These are phyloP conservation scores for Pseudobourletiella spinata DNA, from an alignment of 1,140 invertebrate species.

Conservation along the genomic window DNA sequence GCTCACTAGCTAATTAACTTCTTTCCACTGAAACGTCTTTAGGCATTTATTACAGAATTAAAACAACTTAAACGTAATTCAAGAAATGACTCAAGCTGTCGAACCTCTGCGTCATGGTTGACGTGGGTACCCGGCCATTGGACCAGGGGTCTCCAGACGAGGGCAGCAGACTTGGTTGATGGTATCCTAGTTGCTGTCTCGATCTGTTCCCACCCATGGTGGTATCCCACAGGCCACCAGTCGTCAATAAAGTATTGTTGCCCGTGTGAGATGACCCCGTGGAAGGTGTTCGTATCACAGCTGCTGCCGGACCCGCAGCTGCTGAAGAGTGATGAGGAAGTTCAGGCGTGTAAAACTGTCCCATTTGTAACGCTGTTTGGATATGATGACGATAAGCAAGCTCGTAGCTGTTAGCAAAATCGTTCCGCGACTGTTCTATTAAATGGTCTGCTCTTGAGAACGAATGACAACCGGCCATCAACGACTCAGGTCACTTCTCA, in stretches of 20 bases:
- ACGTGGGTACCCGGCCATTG: background rate
- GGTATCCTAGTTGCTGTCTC: background rate
- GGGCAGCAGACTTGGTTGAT: background rate
- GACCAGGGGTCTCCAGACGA: background rate
- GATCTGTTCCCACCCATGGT: background rate
- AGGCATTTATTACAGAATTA: too few relatives aligned
- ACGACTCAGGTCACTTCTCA: background rate
- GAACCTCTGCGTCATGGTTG: background rate
- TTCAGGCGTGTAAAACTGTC: constrained; percentile 33
- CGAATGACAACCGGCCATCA: background rate
- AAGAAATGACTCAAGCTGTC: background rate
- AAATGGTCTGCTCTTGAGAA: background rate
- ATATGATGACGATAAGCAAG: constrained; percentile 30
- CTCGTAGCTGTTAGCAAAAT: constrained; percentile 24
- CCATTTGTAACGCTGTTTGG: constrained; percentile 33
- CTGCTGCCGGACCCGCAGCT: constrained; percentile 34
- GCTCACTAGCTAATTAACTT: too few relatives aligned
- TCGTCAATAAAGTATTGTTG: background rate
- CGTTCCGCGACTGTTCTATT: background rate
- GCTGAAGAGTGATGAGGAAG: constrained; percentile 32
- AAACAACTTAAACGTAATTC: too few relatives aligned
- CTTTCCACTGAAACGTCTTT: too few relatives aligned
- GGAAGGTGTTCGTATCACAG: constrained; percentile 22
- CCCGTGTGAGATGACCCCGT: background rate
- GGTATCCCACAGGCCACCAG: background rate